Evolutionary conservation across 1,140 invertebrate species (phyloP).

Genomic region (Gryon sp.): DNA sequence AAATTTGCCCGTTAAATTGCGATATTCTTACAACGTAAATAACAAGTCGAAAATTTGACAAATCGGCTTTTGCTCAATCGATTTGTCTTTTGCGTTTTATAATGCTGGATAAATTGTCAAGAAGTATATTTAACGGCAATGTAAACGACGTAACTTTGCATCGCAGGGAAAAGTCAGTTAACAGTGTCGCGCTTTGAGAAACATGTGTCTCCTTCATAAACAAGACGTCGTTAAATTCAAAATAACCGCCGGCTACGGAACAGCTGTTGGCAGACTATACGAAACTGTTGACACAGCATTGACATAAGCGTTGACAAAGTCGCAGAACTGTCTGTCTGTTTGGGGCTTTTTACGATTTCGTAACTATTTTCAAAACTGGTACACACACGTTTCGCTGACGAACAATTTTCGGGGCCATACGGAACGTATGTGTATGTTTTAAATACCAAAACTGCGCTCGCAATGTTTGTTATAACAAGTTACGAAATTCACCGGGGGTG

Average conservation of each 20-base stretch:
- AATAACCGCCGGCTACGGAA: conserved; percentile 69
- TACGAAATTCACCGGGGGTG: too few species aligned
- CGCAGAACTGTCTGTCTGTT: conserved; percentile 59
- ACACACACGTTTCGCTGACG: too few species aligned
- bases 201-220: conserved; percentile 67
- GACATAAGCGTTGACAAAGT: conserved; percentile 79
- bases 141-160: conserved; percentile 37
- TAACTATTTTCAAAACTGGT: conserved; percentile 69
- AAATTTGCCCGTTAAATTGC: conserved; percentile 58
- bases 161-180: conserved; percentile 29
- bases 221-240: conserved; percentile 75
- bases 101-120: conserved; percentile 33
- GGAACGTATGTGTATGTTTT: conserved; percentile 15
- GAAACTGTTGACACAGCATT: conserved; percentile 76
- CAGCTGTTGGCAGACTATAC: conserved; percentile 76
- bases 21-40: conserved; percentile 48
- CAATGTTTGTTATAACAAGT: conserved; percentile 56
- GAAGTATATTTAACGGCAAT: conserved; percentile 15
- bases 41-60: conserved; percentile 41
- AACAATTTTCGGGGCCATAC: conserved; percentile 6
- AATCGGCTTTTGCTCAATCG: conserved; percentile 31
- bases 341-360: conserved; percentile 72
- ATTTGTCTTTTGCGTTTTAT: conserved; percentile 13
- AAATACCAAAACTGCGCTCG: too few species aligned
- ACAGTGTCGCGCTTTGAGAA: conserved; percentile 46